These are phyloP conservation scores for Serinus canaria DNA, from an alignment of 2,113 vertebrate species.

Conservation along the genomic window DNA sequence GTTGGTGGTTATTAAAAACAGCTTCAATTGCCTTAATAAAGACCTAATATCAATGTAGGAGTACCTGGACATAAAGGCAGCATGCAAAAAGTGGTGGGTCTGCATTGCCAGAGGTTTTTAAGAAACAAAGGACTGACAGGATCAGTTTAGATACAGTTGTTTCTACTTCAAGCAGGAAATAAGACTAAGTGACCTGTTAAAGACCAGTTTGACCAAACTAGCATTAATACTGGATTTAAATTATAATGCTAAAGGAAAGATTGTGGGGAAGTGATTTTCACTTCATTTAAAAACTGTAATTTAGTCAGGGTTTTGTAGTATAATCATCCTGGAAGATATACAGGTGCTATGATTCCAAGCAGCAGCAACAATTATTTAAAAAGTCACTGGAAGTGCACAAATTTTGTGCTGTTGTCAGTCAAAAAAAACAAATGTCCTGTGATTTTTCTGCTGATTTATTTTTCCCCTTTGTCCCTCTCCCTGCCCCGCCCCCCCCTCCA, in stretches of 20 bases:
- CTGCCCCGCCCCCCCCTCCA: rapidly evolving
- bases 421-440: not conserved
- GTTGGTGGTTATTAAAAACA: not conserved
- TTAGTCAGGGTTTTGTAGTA: not conserved
- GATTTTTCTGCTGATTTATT: not conserved
- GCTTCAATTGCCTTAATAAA: not conserved
- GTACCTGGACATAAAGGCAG: not conserved
- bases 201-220: not conserved
- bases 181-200: not conserved
- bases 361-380: not conserved
- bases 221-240: not conserved
- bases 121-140: not conserved
- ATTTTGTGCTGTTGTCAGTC: not conserved
- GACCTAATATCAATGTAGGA: not conserved
- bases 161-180: not conserved
- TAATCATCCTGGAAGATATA: not conserved
- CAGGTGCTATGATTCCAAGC: not conserved
- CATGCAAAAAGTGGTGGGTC: not conserved
- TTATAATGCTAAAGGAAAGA: not conserved
- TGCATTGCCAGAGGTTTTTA: not conserved
- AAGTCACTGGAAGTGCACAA: not conserved
- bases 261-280: not conserved
- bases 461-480: rapidly evolving
- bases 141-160: not conserved
- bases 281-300: not conserved